Evolutionary conservation across 1,140 invertebrate genomes (phyloP), one percentile per base, ranked within the genome.

Genomic region (Telenomus remus): DNA sequence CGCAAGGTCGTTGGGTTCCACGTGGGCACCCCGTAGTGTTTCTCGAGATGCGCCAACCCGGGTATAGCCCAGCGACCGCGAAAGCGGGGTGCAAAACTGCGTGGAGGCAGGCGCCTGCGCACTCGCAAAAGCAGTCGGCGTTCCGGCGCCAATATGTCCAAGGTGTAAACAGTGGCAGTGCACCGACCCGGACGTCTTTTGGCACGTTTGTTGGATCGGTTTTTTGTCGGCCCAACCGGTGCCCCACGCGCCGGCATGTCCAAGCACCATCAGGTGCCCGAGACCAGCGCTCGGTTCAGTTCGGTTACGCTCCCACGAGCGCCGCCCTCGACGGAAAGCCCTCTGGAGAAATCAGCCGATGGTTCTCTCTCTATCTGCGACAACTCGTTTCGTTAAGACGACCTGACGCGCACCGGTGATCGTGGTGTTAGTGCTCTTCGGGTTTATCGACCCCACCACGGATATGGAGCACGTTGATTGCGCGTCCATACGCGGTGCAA

Each of bases 121-220:
- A 57, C 50, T 63, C 39, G 35, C n/a, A 19, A 16, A 16, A 39
- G 49, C 57, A 54, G 49, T 66, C 56, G 14, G 61, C 35, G 56
- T 54, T 70, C 55, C 74, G 55, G 61, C 74, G 51, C 66, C 61
- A 71, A 71, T 71, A 71, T 76, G 57, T 63, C 74, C 57, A 64
- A 66, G 70, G 70, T 68, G 69, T 77, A 77, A 77, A 77, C 63
- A 76, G 61, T 68, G 59, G 61, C 65, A 56, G 68, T 76, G 74
- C 66, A 71, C 61, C 55, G 68, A 71, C 65, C 64, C 56, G 44
- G 51, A 35, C 59, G 35, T 11, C 44, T 57, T 64, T 49, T 55
- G 43, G 55, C 19, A n/a, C 16, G 37, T 63, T 70, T 48, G n/a
- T n/a, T 46, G 39, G 59, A 73, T 7, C 11, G 12, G 34, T 7